Base-by-base conservation (phyloP, 2,113 vertebrate species). In the Callochromis pleurospilus region DNA sequence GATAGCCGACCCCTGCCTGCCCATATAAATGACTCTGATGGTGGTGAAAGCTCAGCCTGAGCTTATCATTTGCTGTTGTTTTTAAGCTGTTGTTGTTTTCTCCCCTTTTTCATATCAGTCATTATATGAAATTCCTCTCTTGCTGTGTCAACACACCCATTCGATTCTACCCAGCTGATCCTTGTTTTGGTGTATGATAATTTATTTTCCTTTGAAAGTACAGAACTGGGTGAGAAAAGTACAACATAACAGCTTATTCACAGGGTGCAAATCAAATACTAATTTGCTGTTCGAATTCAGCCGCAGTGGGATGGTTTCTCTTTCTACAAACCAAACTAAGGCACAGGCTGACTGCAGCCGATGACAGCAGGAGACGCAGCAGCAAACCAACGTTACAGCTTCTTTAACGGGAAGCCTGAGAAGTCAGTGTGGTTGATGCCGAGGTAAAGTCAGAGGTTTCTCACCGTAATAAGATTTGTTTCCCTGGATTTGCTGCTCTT, bases 391-490 rank as follows among this genome's bases (percentile, higher is more conserved):
- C n/a, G 17, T 62, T 88, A 84, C 42, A 79, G 86, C 79, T 86
- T 56, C 60, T 86, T 53, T 56, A 89, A 83, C 65, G 40, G 79
- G 51, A 36, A 87, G 56, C 83, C 73, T 26, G 53, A 83, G 85
- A 85, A 81, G 88, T 92, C 89, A 92, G 92, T 86, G 90, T 56
- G 81, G 83, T 56, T 80, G 89, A 91, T 91, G 80, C 60, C 1
- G 17, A 75, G 49, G 62, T 86, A 87, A 90, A 93, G 90, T 88
- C 90, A 88, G 83, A 92, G 87, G 87, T 90, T 92, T 90, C 84
- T 89, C 33, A 4, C 91, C 79, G 19, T 94, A 96, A 97, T 95
- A 92, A 96, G 96, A 96, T 96, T 96, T 96, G 93, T 93, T 96
- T 88, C 93, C 91, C 90, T 58, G 94, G 95, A 96, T 96, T 95